A percentile compares a stretch with the other conserved stretches of the same genome.
These are phyloP conservation scores for Melitaea athalia DNA, from an alignment of 2,888 invertebrate species.

Conservation along the genomic window DNA sequence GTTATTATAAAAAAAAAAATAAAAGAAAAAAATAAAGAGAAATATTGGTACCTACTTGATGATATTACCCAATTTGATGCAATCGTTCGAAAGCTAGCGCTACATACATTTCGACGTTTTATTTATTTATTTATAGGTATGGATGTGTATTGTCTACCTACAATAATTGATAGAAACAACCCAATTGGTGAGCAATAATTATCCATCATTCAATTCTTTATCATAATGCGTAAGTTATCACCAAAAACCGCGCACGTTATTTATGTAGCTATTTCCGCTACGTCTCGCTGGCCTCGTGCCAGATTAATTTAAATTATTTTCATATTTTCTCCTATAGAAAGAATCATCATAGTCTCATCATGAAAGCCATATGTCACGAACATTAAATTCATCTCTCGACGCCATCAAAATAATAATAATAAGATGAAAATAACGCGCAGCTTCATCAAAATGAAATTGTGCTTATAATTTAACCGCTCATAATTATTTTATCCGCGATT, in stretches of 20 bases:
- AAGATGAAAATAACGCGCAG: neutral
- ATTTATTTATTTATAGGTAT: too few species aligned
- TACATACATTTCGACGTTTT: too few species aligned
- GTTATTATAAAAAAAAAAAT: too few species aligned
- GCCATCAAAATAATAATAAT: neutral
- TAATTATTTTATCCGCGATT: neutral
- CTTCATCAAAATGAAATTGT: neutral
- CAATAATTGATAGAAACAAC: neutral
- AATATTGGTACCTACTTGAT: too few species aligned
- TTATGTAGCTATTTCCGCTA: constrained; percentile 29
- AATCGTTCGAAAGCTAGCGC: too few species aligned
- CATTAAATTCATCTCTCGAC: neutral
- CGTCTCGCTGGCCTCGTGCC: constrained; percentile 25
- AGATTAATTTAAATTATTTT: constrained; percentile 15
- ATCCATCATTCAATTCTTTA: neutral
- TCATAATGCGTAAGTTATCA: constrained; percentile 15
- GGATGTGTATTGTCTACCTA: too few species aligned
- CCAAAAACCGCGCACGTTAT: constrained; percentile 21
- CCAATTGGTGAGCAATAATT: neutral
- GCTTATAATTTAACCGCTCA: too few species aligned
- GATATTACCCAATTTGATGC: too few species aligned
- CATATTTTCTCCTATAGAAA: constrained; percentile 21
- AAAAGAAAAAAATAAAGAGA: too few species aligned
- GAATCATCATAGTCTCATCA: constrained; percentile 11
- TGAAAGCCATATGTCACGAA: constrained; percentile 5